phyloP scores from a whole-genome alignment of 2,888 invertebrate genomes.

The Heliconius ethilla region DNA sequence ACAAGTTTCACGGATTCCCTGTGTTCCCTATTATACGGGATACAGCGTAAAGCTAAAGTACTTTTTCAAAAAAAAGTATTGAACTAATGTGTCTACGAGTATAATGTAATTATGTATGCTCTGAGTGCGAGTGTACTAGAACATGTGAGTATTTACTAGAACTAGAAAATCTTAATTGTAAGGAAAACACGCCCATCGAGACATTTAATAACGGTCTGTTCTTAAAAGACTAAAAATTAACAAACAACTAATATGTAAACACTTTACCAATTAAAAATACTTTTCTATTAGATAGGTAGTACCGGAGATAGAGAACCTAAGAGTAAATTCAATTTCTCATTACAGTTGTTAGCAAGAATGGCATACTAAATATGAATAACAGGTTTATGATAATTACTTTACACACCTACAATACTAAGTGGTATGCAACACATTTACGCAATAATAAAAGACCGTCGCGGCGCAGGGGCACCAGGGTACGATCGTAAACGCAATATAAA shows the following conservation, averaged over 20 bases:
- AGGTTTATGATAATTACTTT: slow-evolving; percentile 14
- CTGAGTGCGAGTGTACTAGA: no score
- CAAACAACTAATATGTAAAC: not conserved
- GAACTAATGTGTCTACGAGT: no score
- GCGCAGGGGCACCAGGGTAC: no score
- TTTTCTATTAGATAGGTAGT: not conserved
- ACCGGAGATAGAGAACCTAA: not conserved
- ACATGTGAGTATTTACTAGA: no score
- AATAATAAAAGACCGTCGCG: slow-evolving; percentile 2
- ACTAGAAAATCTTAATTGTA: no score
- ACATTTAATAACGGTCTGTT: not conserved
- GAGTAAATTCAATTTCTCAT: not conserved
- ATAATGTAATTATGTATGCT: no score
- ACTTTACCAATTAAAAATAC: not conserved
- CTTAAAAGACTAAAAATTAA: not conserved
- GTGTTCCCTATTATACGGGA: no score
- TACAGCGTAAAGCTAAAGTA: no score
- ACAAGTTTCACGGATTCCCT: no score
- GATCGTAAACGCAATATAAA: no score
- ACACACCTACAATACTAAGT: slow-evolving; percentile 1
- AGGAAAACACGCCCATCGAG: no score
- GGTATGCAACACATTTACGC: slow-evolving; percentile 15
- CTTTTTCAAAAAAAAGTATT: no score
- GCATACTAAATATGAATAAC: slow-evolving; percentile 10
- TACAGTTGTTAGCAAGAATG: slow-evolving; percentile 18